phyloP scores from a whole-genome alignment of 1,140 invertebrate species.

The Leptoteleia sp. region DNA sequence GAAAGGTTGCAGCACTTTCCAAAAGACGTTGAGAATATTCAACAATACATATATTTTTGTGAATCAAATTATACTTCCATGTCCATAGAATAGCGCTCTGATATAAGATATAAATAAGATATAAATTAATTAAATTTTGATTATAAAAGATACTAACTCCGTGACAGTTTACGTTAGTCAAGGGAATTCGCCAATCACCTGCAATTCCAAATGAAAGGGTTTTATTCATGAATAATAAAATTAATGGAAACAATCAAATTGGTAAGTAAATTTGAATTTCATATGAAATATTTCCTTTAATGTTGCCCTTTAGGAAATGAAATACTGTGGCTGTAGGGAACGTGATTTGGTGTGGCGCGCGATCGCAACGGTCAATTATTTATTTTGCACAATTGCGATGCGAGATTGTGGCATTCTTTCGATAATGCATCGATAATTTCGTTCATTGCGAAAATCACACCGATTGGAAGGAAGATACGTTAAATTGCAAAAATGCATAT shows the following conservation, averaged over 20 bases:
- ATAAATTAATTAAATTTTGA: too few relatives aligned
- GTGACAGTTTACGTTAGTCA: too few relatives aligned
- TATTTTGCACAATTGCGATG: slow-evolving; percentile 59
- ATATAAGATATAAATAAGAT: too few relatives aligned
- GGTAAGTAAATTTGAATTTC: slow-evolving; percentile 35
- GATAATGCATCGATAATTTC: slow-evolving; percentile 61
- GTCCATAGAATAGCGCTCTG: too few relatives aligned
- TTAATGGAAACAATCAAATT: slow-evolving; percentile 28
- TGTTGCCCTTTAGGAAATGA: slow-evolving; percentile 52
- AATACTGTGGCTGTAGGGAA: slow-evolving; percentile 23
- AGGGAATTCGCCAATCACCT: too few relatives aligned
- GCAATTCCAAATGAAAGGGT: too few relatives aligned
- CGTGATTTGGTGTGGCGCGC: slow-evolving; percentile 51
- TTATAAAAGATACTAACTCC: too few relatives aligned
- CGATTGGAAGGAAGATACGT: slow-evolving; percentile 33
- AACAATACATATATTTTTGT: too few relatives aligned
- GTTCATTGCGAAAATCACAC: slow-evolving; percentile 56
- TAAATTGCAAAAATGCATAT: slow-evolving; percentile 22
- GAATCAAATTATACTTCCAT: too few relatives aligned
- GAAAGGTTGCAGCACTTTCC: too few relatives aligned
- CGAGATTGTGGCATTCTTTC: slow-evolving; percentile 56
- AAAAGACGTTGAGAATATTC: too few relatives aligned
- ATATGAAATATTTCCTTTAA: slow-evolving; percentile 53
- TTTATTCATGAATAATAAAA: too few relatives aligned
- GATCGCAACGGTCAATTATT: slow-evolving; percentile 59